Percentiles rank a stretch among this genome's conserved stretches.
Conservation (phyloP, 2,113 vertebrate genomes). For the Myrmecobius fasciatus region DNA sequence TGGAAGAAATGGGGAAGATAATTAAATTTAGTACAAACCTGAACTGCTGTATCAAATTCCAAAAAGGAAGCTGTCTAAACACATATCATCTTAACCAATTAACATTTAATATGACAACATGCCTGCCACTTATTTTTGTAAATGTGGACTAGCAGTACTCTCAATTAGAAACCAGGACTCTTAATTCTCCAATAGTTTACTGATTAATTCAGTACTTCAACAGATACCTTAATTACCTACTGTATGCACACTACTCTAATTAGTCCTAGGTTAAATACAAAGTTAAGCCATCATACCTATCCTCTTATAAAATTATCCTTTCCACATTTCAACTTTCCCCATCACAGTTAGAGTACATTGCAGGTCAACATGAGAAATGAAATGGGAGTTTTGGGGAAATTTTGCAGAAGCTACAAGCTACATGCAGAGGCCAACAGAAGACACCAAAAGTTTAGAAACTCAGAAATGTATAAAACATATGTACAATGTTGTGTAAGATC, state of each 20-base stretch:
- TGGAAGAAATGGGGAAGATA: neutral
- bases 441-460: no score
- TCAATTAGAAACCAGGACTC: neutral
- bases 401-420: no score
- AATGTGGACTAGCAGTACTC: neutral
- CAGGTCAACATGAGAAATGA: neutral
- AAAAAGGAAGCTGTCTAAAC: neutral
- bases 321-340: neutral
- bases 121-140: neutral
- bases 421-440: no score
- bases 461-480: no score
- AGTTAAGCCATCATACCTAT: neutral
- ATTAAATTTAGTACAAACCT: neutral
- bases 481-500: no score
- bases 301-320: neutral
- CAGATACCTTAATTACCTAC: neutral
- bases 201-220: neutral
- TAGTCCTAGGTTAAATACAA: neutral
- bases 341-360: no score
- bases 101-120: neutral
- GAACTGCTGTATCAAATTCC: neutral
- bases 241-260: neutral
- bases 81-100: neutral
- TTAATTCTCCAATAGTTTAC: neutral
- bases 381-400: neutral